phyloP scores from a whole-genome alignment of 2,113 vertebrate species.

The Sceloporus tristichus region DNA sequence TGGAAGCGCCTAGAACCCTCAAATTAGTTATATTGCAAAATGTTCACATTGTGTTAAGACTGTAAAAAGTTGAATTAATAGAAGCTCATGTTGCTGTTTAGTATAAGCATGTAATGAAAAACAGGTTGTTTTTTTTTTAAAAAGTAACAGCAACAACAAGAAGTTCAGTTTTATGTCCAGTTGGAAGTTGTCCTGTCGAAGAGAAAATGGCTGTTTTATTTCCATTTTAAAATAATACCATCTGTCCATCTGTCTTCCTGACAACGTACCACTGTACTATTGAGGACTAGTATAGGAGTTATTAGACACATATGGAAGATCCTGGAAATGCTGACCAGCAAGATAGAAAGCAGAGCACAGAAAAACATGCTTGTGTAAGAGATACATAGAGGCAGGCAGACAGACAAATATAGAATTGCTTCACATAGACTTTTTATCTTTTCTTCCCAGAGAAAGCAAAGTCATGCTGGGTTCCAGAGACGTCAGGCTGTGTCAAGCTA shows the following conservation, averaged over 20 bases:
- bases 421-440: not conserved
- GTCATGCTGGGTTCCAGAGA: not conserved
- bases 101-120: not conserved
- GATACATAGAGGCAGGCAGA: not conserved
- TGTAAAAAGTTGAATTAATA: not conserved
- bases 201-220: not conserved
- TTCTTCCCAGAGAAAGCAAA: not conserved
- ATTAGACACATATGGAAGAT: not conserved
- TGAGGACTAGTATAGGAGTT: not conserved
- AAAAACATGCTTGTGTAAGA: not conserved
- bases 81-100: not conserved
- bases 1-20: not conserved
- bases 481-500: not conserved
- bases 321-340: not conserved
- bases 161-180: not conserved
- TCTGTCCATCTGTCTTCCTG: not conserved
- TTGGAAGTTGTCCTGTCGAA: not conserved
- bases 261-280: not conserved
- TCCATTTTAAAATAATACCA: not conserved
- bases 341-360: not conserved
- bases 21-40: not conserved
- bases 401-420: not conserved
- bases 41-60: not conserved
- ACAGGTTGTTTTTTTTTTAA: no score
- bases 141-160: not conserved